Percentiles rank a stretch among this genome's conserved stretches.
These are phyloP conservation scores for Shargacucullia verbasci DNA, from an alignment of 2,888 invertebrate species.

Conservation along the genomic window DNA sequence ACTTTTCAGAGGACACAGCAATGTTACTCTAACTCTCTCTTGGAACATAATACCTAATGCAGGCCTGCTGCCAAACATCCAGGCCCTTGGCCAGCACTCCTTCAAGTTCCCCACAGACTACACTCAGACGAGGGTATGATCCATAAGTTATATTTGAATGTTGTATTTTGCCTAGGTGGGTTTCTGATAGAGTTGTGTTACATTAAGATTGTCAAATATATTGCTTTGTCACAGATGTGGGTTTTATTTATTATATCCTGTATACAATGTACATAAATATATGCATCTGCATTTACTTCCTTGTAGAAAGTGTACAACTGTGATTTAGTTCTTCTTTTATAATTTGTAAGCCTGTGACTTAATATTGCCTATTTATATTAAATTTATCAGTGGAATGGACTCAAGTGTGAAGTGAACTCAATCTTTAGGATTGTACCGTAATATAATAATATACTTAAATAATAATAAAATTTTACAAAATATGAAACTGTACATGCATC, in stretches of 20 bases:
- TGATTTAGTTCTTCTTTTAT: background rate
- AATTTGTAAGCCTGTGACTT: conserved; percentile 6
- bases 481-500: conserved; percentile 2
- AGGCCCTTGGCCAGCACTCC: conserved; percentile 94
- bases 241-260: conserved; percentile 58
- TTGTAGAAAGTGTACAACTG: background rate
- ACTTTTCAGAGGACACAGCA: conserved; percentile 95
- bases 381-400: conserved; percentile 12
- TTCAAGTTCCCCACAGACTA: conserved; percentile 98
- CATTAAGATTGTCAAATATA: conserved; percentile 69
- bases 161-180: conserved; percentile 51
- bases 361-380: conserved; percentile 5
- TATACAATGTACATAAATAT: conserved; percentile 30
- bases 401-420: conserved; percentile 15
- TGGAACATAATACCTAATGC: conserved; percentile 99
- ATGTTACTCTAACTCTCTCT: conserved; percentile 97
- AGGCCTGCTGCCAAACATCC: conserved; percentile 96
- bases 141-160: conserved; percentile 59
- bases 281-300: conserved; percentile 1
- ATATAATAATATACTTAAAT: conserved; percentile 1
- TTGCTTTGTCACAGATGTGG: conserved; percentile 59
- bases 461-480: background rate
- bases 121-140: conserved; percentile 90
- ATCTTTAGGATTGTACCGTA: conserved; percentile 2
- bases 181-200: conserved; percentile 53